A percentile compares a stretch with the other conserved stretches of the same genome.
Evolutionary conservation across 2,797 vertebrate species (phyloP).

Genomic region (Pogoniulus pusillus): DNA sequence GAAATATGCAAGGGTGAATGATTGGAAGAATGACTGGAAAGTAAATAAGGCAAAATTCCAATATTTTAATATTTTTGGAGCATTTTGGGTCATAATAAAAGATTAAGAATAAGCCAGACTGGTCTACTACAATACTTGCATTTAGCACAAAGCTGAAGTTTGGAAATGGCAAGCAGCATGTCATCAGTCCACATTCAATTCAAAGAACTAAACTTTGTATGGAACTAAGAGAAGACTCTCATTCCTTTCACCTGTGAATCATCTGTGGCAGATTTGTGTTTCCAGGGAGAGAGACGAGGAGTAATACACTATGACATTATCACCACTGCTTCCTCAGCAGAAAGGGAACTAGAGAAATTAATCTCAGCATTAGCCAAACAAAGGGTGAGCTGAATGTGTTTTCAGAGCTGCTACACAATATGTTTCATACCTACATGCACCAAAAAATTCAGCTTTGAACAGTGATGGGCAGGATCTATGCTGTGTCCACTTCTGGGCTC

Average conservation of each 20-base stretch:
- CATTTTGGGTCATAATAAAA: slow-evolving; percentile 2
- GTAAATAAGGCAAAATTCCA: slow-evolving; percentile 26
- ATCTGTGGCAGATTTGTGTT: slow-evolving; percentile 45
- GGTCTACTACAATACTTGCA: slow-evolving; percentile 36
- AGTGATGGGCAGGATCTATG: not conserved
- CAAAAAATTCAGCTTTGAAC: not conserved
- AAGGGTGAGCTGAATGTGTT: not conserved
- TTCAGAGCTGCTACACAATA: not conserved
- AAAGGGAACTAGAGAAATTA: slow-evolving; percentile 34
- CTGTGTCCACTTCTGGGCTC: too few relatives aligned
- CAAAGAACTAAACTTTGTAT: slow-evolving; percentile 42
- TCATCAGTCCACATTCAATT: slow-evolving; percentile 35
- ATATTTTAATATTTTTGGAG: not conserved
- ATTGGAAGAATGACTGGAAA: not conserved
- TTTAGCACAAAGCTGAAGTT: not conserved
- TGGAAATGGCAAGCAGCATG: slow-evolving; percentile 37
- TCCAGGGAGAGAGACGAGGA: slow-evolving; percentile 32
- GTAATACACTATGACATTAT: not conserved
- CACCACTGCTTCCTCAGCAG: slow-evolving; percentile 26
- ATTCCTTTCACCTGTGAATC: slow-evolving; percentile 46
- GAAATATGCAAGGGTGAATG: not conserved
- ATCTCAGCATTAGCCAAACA: not conserved
- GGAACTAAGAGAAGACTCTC: slow-evolving; percentile 36
- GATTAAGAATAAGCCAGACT: not conserved
- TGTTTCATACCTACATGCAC: not conserved